Evolutionary conservation across 2,888 invertebrate species (phyloP), one percentile per base, ranked within the genome.

Genomic region (Sisyra terminalis): DNA sequence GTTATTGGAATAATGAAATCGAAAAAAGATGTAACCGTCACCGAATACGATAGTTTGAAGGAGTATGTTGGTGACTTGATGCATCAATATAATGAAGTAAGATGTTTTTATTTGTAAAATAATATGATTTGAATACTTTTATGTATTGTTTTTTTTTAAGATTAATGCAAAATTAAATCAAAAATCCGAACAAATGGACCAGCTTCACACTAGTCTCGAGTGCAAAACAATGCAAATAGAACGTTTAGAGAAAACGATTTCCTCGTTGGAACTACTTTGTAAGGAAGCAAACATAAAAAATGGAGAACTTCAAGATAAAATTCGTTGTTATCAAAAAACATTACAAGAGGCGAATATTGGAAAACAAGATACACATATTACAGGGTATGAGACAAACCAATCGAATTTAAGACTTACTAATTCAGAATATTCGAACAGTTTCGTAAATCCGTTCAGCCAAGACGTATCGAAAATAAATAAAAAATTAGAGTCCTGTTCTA

Each of bases 1-100:
- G 56, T 77, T 48, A 68, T 74, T 49, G 67, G 65, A 38, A 64
- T 74, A 57, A 57, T 75, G 46, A 72, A 73, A 53, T 50, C 53
- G 1, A 57, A 59, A 36, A 68, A 69, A 48, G 70, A 71, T 50
- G 70, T 71, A 48, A 60, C 69, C 1, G 61, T 69, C 45, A 64
- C 68, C 50, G 69, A 68, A 51, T 66, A 65, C 42, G 66, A 68
- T 49, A 59, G 57, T 45, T 46, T 60, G 16, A 52, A 52, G 15
- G 53, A 51, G 47, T 61, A 59, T 49, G 55, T 57, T 3, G 53
- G 55, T 39, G 58, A 60, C 43, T 50, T 59, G 40, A 48, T 57
- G 31, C 50, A 49, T 10, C 51, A 53, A 40, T 47, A 61, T 8
- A 46, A 53, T 18, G 55, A 59, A 51, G 60, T 60, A 53, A 44